Conservation (phyloP, 2,888 invertebrate genomes). For the Laothoe populi region DNA sequence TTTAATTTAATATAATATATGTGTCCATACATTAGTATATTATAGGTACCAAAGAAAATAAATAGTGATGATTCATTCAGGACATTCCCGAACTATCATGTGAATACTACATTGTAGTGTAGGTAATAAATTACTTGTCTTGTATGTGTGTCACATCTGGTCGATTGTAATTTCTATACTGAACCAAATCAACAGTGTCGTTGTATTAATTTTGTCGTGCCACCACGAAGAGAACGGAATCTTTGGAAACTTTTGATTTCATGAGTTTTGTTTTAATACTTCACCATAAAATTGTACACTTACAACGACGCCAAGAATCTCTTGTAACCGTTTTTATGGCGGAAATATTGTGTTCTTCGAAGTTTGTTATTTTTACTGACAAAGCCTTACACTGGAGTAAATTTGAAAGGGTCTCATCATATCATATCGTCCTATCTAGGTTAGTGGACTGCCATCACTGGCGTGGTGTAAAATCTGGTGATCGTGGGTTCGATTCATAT, state of each 20-base stretch:
- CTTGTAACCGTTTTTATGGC: neutral
- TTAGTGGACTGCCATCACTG: too few relatives aligned
- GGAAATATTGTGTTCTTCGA: neutral
- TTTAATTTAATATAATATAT: too few relatives aligned
- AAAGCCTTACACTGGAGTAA: neutral
- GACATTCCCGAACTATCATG: too few relatives aligned
- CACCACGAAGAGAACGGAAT: neutral
- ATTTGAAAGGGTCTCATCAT: too few relatives aligned
- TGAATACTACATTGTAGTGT: too few relatives aligned
- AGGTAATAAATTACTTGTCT: too few relatives aligned
- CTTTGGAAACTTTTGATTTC: conserved; percentile 17
- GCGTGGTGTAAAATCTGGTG: too few relatives aligned
- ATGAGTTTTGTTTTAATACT: conserved; percentile 15
- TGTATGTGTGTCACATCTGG: neutral
- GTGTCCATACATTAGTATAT: too few relatives aligned
- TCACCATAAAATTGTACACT: conserved; percentile 1
- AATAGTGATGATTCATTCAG: too few relatives aligned
- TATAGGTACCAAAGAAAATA: too few relatives aligned
- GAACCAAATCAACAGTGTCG: neutral
- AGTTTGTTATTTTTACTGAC: neutral
- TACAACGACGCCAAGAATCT: neutral
- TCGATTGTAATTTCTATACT: neutral
- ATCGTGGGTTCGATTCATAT: too few relatives aligned
- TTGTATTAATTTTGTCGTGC: neutral
- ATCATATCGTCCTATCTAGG: too few relatives aligned